Conservation (phyloP, 1,140 invertebrate genomes). For the Lucilia cuprina region DNA sequence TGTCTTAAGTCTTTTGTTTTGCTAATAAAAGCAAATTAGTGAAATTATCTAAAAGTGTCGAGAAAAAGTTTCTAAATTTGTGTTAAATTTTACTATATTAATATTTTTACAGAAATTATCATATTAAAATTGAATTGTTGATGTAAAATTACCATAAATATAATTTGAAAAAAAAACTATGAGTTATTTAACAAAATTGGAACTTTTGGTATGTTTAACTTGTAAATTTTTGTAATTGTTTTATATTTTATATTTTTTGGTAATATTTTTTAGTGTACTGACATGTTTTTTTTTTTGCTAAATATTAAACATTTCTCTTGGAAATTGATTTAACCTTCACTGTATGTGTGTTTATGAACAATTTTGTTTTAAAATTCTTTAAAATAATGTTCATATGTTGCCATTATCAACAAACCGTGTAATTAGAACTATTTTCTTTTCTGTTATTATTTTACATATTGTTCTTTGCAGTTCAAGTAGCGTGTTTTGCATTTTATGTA, state of each 20-base stretch:
- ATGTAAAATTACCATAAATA: background rate
- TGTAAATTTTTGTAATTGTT: background rate
- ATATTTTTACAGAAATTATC: background rate
- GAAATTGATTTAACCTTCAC: background rate
- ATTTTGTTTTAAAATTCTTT: background rate
- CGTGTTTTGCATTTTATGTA: background rate
- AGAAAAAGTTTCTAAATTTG: background rate
- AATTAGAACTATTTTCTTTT: background rate
- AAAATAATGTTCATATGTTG: background rate
- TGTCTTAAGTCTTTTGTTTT: constrained; percentile 39
- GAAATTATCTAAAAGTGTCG: background rate
- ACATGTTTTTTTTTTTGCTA: background rate
- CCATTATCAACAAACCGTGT: background rate
- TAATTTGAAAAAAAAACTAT: background rate
- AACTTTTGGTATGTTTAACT: constrained; percentile 19
- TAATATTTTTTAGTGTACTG: background rate
- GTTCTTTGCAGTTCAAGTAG: background rate
- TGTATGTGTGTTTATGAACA: background rate
- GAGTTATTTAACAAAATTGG: constrained; percentile 28
- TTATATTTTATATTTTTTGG: background rate
- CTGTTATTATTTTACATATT: background rate
- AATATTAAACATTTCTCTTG: background rate
- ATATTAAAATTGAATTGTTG: too few species aligned
- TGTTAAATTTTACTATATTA: background rate
- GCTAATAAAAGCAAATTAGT: background rate